Conservation (phyloP, 2,888 invertebrate genomes). For the Trichopoda pennipes region DNA sequence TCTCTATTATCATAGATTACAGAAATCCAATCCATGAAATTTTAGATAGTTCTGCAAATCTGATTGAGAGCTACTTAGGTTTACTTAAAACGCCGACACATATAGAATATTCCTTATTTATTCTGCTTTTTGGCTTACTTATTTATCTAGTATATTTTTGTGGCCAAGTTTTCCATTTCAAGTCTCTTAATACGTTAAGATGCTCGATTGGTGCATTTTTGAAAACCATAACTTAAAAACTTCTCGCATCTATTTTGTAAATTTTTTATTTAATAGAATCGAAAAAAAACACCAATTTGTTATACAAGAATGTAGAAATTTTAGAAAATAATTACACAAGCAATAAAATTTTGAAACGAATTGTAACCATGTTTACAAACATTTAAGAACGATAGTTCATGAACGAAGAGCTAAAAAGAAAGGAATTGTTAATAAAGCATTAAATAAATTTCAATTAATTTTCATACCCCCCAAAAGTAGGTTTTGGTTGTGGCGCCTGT, state of each 20-base stretch:
- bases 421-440: background rate
- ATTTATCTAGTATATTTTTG: too few species aligned
- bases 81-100: too few species aligned
- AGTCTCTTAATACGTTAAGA: too few species aligned
- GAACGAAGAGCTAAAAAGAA: conserved; percentile 67
- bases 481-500: conserved; percentile 74
- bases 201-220: too few species aligned
- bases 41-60: too few species aligned
- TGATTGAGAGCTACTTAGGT: too few species aligned
- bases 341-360: background rate
- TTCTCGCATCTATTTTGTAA: background rate
- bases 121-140: too few species aligned
- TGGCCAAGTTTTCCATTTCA: too few species aligned
- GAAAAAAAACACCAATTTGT: conserved; percentile 19
- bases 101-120: too few species aligned
- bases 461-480: conserved; percentile 79
- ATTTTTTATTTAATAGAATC: conserved; percentile 39
- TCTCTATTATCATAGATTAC: too few species aligned
- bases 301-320: conserved; percentile 10
- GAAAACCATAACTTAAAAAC: background rate
- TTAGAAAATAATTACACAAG: conserved; percentile 18
- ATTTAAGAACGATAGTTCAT: conserved; percentile 70
- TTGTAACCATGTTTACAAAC: background rate
- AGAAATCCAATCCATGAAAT: too few species aligned
- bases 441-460: background rate